These are phyloP conservation scores for Agelastica alni DNA, from an alignment of 2,888 invertebrate species.

Conservation along the genomic window DNA sequence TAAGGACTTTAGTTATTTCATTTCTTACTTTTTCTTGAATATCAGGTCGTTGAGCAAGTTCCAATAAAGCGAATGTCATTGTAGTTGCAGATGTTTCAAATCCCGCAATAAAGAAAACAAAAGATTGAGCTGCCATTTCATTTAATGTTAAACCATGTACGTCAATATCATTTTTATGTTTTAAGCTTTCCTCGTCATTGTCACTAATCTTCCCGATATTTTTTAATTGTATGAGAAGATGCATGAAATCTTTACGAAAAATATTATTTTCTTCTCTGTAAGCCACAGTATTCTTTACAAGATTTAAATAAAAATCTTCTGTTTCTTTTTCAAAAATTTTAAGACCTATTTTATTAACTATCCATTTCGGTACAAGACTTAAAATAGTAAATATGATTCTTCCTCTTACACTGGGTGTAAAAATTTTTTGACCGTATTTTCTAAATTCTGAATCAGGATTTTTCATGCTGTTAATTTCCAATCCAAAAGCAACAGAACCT, in stretches of 20 bases:
- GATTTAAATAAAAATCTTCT: slow-evolving; percentile 35
- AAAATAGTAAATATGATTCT: background rate
- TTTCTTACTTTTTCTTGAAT: slow-evolving; percentile 36
- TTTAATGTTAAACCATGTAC: slow-evolving; percentile 14
- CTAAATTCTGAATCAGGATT: slow-evolving; percentile 59
- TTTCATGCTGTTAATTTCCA: slow-evolving; percentile 61
- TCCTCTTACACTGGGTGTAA: background rate
- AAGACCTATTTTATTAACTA: slow-evolving; percentile 1
- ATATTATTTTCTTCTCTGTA: slow-evolving; percentile 42
- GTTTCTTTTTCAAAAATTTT: slow-evolving; percentile 16
- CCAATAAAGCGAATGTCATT: slow-evolving; percentile 39
- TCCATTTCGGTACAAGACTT: background rate
- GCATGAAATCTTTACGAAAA: slow-evolving; percentile 58
- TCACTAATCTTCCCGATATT: slow-evolving; percentile 42
- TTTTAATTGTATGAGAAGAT: slow-evolving; percentile 56
- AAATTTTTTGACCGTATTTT: slow-evolving; percentile 37
- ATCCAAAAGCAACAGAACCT: slow-evolving; percentile 63
- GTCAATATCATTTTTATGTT: slow-evolving; percentile 2
- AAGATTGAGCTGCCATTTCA: slow-evolving; percentile 38
- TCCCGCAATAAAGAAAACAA: slow-evolving; percentile 39
- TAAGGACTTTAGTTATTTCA: slow-evolving; percentile 30
- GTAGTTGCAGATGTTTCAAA: slow-evolving; percentile 42
- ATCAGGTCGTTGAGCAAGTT: slow-evolving; percentile 34
- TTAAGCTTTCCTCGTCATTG: slow-evolving; percentile 29
- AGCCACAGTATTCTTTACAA: slow-evolving; percentile 52